phyloP scores from a whole-genome alignment of 2,888 invertebrate species.

The Aporophyla lueneburgensis region DNA sequence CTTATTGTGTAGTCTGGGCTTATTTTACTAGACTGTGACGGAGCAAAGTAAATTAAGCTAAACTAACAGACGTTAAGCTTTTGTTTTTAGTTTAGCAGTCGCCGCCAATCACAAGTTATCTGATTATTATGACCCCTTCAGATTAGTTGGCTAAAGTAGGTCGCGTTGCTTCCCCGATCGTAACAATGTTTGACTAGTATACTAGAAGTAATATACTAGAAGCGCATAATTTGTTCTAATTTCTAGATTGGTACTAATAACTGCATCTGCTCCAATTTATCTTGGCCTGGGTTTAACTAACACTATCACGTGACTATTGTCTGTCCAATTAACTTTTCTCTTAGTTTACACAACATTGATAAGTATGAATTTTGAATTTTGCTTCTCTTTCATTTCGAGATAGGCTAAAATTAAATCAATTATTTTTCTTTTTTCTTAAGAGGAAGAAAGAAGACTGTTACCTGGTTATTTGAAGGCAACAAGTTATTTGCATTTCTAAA shows the following conservation, averaged over 20 bases:
- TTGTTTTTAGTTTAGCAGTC: conserved; percentile 10
- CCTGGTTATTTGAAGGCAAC: conserved; percentile 1
- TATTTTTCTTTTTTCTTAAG: no score
- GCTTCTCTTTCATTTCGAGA: no score
- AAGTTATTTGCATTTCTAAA: background rate
- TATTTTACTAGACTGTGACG: background rate
- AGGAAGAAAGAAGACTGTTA: background rate
- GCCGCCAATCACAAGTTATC: conserved; percentile 24
- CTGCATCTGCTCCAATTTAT: background rate
- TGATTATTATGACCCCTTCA: conserved; percentile 21
- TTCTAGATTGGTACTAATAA: conserved; percentile 11
- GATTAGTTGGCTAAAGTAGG: conserved; percentile 28
- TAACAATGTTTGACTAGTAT: conserved; percentile 4
- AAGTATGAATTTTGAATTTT: background rate
- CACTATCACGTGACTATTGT: background rate
- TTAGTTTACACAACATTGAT: background rate
- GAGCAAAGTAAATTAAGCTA: background rate
- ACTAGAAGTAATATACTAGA: background rate
- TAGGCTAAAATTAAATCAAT: background rate
- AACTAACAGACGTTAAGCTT: background rate
- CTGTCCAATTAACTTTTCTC: background rate
- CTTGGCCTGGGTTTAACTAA: conserved; percentile 3
- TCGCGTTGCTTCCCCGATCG: conserved; percentile 4
- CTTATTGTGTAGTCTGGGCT: conserved; percentile 1
- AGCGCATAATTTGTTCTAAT: background rate